Evolutionary conservation across 2,797 vertebrate genomes (phyloP), one percentile per base, ranked within the genome.

Genomic region (Passerculus sandwichensis): DNA sequence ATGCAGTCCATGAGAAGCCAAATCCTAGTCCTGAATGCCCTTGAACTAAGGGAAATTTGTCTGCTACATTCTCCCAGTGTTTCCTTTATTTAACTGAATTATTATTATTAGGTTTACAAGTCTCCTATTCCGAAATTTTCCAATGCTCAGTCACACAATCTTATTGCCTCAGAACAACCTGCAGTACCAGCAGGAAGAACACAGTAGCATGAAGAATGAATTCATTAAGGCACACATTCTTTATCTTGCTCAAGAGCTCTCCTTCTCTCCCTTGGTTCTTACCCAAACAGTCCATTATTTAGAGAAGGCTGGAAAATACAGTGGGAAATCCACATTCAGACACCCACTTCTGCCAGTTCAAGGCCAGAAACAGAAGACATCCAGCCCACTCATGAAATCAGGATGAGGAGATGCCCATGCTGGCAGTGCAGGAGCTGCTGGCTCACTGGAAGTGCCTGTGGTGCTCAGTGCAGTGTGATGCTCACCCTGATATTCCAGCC

Each of bases 391-490:
- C 26, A 27, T 27, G 53, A 23, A 42, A 54, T 23, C 9, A 13
- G 40, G 65, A 15, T 50, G 44, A 12, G 42, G 34, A 76, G 23
- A 21, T 45, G 29, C 6, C n/a, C 44, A 10, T 3, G 18, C 8
- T 29, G 32, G 60, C 53, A 50, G 51, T 1, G 0, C 30, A 7
- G 1, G 5, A 60, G 45, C 48, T 54, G 44, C 8, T 50, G 32
- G 25, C 67, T 76, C 67, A 44, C 36, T 78, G 45, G n/a, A 44
- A 44, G n/a, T 6, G 34, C 32, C 40, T 11, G 0, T 38, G 64
- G 47, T 44, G 18, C 20, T 34, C 45, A 56, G 74, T 3, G 12
- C 0, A 3, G n/a, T 21, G 27, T 5, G 7, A 1, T 9, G 40
- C 29, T 42, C n/a, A 32, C 34, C 6, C 30, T 50, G 14, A 54